These are phyloP conservation scores for Pyrochroa serraticornis DNA, from an alignment of 2,888 invertebrate species.

Conservation along the genomic window DNA sequence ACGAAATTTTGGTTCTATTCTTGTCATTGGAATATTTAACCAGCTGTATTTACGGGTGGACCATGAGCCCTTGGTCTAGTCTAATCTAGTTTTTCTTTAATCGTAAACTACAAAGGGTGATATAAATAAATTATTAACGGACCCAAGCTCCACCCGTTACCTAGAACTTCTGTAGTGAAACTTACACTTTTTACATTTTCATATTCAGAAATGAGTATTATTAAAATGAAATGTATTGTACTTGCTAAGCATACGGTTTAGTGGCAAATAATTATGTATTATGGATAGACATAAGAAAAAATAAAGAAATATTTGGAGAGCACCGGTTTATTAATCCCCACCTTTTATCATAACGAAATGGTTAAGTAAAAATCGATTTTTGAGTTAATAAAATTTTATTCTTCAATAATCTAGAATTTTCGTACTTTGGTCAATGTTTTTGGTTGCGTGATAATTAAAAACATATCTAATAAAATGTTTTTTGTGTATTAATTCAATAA, in stretches of 20 bases:
- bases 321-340: not conserved
- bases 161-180: conserved; percentile 44
- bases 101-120: conserved; percentile 46
- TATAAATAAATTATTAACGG: conserved; percentile 38
- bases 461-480: no score
- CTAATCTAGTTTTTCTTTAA: conserved; percentile 46
- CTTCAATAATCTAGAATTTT: no score
- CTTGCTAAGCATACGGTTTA: conserved; percentile 54
- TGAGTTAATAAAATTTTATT: no score
- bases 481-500: no score
- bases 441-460: no score
- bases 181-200: conserved; percentile 53
- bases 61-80: conserved; percentile 42
- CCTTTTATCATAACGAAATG: not conserved
- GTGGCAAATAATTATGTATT: conserved; percentile 55
- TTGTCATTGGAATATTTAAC: conserved; percentile 31
- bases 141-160: conserved; percentile 27
- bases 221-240: conserved; percentile 52
- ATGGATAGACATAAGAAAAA: conserved; percentile 48
- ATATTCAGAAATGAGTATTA: conserved; percentile 53
- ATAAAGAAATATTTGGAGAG: conserved; percentile 48
- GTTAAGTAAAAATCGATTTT: no score
- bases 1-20: conserved; percentile 20
- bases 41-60: conserved; percentile 35
- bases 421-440: no score